Base-by-base conservation (phyloP, 2,797 vertebrate genomes). In the Morus bassanus region DNA sequence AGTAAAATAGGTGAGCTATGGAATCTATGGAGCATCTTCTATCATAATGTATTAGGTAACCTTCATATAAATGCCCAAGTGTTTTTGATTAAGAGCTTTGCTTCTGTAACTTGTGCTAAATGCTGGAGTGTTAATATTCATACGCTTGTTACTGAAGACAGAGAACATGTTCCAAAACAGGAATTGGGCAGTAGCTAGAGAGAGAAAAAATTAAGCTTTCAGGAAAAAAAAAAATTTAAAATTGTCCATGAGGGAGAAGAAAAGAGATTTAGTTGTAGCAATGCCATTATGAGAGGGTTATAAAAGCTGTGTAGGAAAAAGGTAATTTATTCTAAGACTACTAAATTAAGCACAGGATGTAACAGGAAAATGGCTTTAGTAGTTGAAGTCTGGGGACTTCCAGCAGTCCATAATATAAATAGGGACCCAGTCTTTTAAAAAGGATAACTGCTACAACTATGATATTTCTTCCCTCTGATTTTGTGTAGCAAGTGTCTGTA, bases 11-110 rank as follows among this genome's bases (percentile, higher is more conserved):
- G 56, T 41, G 91, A 92, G 83, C 61, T 73, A 50, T 72, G 79
- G 30, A 37, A 76, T 50, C 57, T 64, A 6, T 11, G 88, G 51
- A 85, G 64, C 30, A 13, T 64, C 59, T 51, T 92, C 53, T 45
- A 18, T 95, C 75, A 84, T 9, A 16, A 67, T 35, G 68, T 57
- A 57, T 76, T 33, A 45, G 39, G 56, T 60, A 83, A 70, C 79
- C 85, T 94, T 94, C 82, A 45, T 21, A 11, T 16, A 50, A 30
- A 1, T 43, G 13, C 53, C 65, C 43, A 86, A 87, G 33, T 46
- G 39, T 33, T 82, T 93, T 80, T 94, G 46, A 95, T 89, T 69
- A 64, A 92, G 35, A 43, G 79, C 33, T 93, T 89, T 86, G 35
- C 63, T 87, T 54, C 67, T 3, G 0, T n/a, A 64, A 43, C 68